Evolutionary conservation across 2,888 invertebrate species (phyloP), one percentile per base, ranked within the genome.

Genomic region (Melieria omissa): DNA sequence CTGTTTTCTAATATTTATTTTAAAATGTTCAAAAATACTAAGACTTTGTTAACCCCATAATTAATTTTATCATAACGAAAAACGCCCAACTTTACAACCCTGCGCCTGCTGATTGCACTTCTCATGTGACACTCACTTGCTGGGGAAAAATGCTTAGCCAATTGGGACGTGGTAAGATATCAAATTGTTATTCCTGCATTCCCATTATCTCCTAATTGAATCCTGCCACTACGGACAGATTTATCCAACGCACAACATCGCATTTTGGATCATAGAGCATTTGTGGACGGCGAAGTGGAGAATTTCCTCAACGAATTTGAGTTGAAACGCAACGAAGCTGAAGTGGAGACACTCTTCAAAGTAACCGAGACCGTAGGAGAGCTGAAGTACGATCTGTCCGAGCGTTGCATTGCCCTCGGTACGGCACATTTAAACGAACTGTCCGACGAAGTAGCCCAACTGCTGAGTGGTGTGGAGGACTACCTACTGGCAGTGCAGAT

Each of bases 231-330:
- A 44, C 41, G 87, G 88, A 75, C 85, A 96, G 96, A 94, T 89
- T 89, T 93, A 79, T 91, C 92, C 76, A 94, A 93, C 88, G 92
- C 95, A 85, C 95, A 95, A 92, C 90, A 91, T 80, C 90, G 96
- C 83, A 88, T 96, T 73, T 94, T 96, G 88, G 95, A 96, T 87
- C 96, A 96, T 83, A 91, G 93, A 76, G 93, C 94, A 49, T 95
- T 96, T 85, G 86, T 96, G 73, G 93, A 92, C 87, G 95, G 95
- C 70, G 96, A 96, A 90, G 92, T 96, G 77, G 92, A 92, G 78
- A 92, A 91, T 85, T 93, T 94, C 88, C 86, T 95, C 5, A 92
- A 92, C 78, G 95, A 96, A 85, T 96, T 96, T 88, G 95, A 96
- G 91, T 95, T 94, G 88, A 86, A 80, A 66, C 89, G 95, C 73